Base-by-base conservation (phyloP, 2,113 vertebrate species). In the Trogon melanurus region DNA sequence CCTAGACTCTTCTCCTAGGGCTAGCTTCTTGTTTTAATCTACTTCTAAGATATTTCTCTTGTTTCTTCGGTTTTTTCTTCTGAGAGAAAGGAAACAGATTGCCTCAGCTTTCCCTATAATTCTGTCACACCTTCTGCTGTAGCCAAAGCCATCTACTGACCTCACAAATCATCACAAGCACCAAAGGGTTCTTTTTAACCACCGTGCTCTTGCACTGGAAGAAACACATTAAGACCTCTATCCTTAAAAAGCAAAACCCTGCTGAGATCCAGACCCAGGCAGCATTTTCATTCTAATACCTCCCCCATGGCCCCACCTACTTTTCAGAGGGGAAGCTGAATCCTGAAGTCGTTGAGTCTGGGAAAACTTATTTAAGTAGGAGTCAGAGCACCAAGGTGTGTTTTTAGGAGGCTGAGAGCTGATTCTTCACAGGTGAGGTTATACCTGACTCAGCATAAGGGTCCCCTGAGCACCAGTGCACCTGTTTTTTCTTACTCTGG, bases 101-200 rank as follows among this genome's bases (percentile, higher is more conserved):
- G 38, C 53, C 32, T 78, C 38, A 79, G 56, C 70, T 87, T 89
- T 85, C 61, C 41, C 26, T 51, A n/a, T 71, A 89, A 86, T 91
- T 48, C 57, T 90, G 34, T 92, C 32, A 4, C 61, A 84, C 48
- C 34, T 84, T 67, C 64, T 81, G 50, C 75, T 54, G 53, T 16
- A 72, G n/a, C 80, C 65, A 71, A 74, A 95, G 44, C 60, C 45
- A 79, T 56, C 57, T 53, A 51, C 6, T 18, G 80, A 79, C 53
- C 53, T 74, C 69, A 71, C 12, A 67, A 61, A 76, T 76, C 14
- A 41, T 70, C 76, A 75, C n/a, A 78, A 56, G 34, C 61, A 84
- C 86, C 61, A 88, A 83, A 91, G 58, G 50, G 27, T 90, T 71
- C 54, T 79, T 85, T 69, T 76, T 88, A 76, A 89, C 86, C 32